phyloP scores from a whole-genome alignment of 2,113 vertebrate species.

The Hypanus sabinus region DNA sequence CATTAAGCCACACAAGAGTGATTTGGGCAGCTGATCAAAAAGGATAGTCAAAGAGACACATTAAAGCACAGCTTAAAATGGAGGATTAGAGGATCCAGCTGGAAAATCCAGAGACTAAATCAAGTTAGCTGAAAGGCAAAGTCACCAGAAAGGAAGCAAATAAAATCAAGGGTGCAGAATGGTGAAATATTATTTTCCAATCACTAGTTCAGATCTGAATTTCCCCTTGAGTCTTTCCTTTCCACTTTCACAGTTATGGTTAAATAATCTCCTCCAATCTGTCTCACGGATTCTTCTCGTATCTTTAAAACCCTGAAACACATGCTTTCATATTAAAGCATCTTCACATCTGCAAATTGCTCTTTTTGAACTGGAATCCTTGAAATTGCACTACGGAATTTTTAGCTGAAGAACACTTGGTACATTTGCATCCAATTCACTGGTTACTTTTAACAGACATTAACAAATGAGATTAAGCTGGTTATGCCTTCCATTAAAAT shows the following conservation, averaged over 20 bases:
- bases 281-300: background rate
- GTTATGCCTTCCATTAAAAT: background rate
- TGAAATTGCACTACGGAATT: background rate
- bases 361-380: background rate
- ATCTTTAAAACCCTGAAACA: background rate
- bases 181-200: background rate
- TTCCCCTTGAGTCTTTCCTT: background rate
- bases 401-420: background rate
- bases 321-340: background rate
- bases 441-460: background rate
- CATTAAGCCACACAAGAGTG: background rate
- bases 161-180: background rate
- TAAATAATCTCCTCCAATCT: background rate
- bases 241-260: background rate
- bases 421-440: background rate
- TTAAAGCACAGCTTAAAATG: background rate
- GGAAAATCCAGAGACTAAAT: background rate
- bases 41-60: background rate
- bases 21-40: background rate
- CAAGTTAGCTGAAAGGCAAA: background rate
- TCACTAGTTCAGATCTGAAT: background rate
- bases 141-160: background rate
- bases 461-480: background rate
- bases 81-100: too few species aligned
- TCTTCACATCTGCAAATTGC: background rate